Conservation (phyloP, 2,888 invertebrate genomes). For the Pachymerium ferrugineum region DNA sequence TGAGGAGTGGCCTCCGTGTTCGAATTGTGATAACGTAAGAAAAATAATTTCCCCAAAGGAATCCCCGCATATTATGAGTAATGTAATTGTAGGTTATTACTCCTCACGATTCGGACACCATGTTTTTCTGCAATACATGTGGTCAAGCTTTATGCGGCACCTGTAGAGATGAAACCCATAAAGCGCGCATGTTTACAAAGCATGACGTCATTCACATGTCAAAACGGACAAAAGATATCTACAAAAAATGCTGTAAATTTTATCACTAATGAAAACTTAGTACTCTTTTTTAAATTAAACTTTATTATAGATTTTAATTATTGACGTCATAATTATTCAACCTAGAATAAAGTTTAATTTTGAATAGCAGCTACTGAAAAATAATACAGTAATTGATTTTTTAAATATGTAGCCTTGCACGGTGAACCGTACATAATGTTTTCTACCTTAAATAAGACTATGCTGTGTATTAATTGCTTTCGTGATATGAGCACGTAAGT, state of each 20-base stretch:
- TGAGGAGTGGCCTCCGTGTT: conserved; percentile 66
- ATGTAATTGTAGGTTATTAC: background rate
- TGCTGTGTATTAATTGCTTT: conserved; percentile 70
- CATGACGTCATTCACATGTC: conserved; percentile 69
- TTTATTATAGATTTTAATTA: too few species aligned
- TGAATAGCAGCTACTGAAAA: background rate
- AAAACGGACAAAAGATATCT: conserved; percentile 62
- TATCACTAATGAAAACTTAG: background rate
- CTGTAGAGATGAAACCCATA: conserved; percentile 66
- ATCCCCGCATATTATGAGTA: background rate
- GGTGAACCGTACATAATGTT: conserved; percentile 71
- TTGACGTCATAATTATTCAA: too few species aligned
- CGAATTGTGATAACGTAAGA: conserved; percentile 66
- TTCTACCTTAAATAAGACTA: conserved; percentile 61
- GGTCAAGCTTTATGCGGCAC: conserved; percentile 65
- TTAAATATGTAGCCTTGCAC: conserved; percentile 50
- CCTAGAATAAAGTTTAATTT: too few species aligned
- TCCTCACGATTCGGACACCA: conserved; percentile 55
- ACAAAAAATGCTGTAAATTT: conserved; percentile 54
- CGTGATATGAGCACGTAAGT: conserved; percentile 53
- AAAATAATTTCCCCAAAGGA: too few species aligned
- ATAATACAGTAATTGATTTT: background rate
- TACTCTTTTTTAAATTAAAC: too few species aligned
- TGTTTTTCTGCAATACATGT: conserved; percentile 75
- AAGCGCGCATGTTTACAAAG: conserved; percentile 69